Base-by-base conservation (phyloP, 2,888 invertebrate genomes). In the Bugulina stolonifera region DNA sequence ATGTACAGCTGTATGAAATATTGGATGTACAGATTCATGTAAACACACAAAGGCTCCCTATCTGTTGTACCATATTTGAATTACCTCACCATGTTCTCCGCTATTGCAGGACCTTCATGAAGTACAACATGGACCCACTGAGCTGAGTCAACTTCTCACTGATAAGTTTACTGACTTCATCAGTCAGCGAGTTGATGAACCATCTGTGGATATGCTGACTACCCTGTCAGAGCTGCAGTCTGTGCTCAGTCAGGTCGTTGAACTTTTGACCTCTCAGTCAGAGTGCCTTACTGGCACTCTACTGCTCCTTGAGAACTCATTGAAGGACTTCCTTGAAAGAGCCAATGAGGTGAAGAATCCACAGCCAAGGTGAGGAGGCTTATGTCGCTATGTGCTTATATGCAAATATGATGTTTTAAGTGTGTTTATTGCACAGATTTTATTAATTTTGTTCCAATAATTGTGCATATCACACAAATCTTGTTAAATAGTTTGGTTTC, bases 301-400 rank as follows among this genome's bases (percentile, higher is more conserved):
- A 2, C 25, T 29, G 32, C 1, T 10, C 14, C 32, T 64, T 5
- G 64, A 64, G n/a, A n/a, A 25, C 5, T 2, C 22, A 14, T 32
- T 64, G 29, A 64, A 27, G 32, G 5, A 14, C 5, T 64, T 64
- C 32, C 64, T 64, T 14, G 10, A 2, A 10, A 22, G 10, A 2
- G 29, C 64, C 18, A 32, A 34, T 14, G 10, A 5, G 14, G 27
- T 32, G 3, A 27, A 27, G 29, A 27, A 64, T 64, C 64, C n/a
- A 14, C 64, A 64, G 32, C 64, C 64, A 3, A 27, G 64, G 64
- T 64, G 32, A n/a, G n/a, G n/a, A n/a, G n/a, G n/a, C n/a, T n/a
- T n/a, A n/a, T n/a, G n/a, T n/a, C n/a, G n/a, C n/a, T n/a, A n/a
- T n/a, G n/a, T n/a, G n/a, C n/a, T n/a, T n/a, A n/a, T n/a, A n/a